Evolutionary conservation across 2,888 invertebrate genomes (phyloP).

Genomic region (Melanostoma mellinum): DNA sequence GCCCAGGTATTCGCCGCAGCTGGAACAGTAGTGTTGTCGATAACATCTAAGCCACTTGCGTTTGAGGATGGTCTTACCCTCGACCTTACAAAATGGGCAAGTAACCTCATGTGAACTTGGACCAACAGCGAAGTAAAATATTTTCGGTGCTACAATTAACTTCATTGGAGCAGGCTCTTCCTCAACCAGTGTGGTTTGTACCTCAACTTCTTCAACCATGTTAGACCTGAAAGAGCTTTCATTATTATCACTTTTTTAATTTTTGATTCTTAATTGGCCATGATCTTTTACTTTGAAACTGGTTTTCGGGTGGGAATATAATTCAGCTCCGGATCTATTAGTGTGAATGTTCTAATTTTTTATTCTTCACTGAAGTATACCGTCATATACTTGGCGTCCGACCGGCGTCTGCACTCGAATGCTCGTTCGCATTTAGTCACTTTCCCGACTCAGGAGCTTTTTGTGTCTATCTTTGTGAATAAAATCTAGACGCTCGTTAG

Average conservation of each 20-base stretch:
- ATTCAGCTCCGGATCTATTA: conserved; percentile 13
- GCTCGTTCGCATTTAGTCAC: conserved; percentile 17
- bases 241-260: neutral
- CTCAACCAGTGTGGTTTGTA: conserved; percentile 52
- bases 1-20: conserved; percentile 80
- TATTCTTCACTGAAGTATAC: conserved; percentile 34
- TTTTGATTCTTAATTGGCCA: conserved; percentile 1
- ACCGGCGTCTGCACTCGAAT: conserved; percentile 15
- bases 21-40: conserved; percentile 78
- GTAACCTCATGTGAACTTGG: conserved; percentile 78
- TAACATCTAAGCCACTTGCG: conserved; percentile 77
- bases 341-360: conserved; percentile 33
- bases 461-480: conserved; percentile 25
- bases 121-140: conserved; percentile 80
- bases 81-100: conserved; percentile 79
- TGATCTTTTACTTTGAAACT: conserved; percentile 26
- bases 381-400: conserved; percentile 3
- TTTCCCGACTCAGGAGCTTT: conserved; percentile 47
- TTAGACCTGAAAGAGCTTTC: conserved; percentile 10
- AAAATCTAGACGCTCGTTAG: neutral
- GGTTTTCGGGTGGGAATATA: conserved; percentile 1
- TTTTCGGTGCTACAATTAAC: conserved; percentile 21
- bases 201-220: conserved; percentile 65
- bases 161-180: conserved; percentile 51
- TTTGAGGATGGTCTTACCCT: conserved; percentile 77